phyloP scores from a whole-genome alignment of 2,888 invertebrate genomes.

The Tridacna gigas region DNA sequence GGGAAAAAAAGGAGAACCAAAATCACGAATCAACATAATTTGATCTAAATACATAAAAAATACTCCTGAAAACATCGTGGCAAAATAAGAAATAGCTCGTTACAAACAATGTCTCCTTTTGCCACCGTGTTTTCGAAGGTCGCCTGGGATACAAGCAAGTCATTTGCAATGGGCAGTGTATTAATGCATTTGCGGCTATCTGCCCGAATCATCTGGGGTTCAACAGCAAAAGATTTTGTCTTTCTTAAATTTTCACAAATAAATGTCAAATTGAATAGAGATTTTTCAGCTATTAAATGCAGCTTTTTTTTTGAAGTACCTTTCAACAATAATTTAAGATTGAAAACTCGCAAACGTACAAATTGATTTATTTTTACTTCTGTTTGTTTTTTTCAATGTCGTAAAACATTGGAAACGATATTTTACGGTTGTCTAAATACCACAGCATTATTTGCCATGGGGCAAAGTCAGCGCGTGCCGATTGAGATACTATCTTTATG shows the following conservation, averaged over 20 bases:
- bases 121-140: no score
- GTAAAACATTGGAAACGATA: slow-evolving; percentile 46
- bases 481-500: slow-evolving; percentile 63
- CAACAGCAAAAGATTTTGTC: not conserved
- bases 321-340: slow-evolving; percentile 5
- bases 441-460: slow-evolving; percentile 47
- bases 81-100: no score
- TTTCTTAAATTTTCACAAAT: slow-evolving; percentile 3
- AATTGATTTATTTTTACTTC: slow-evolving; percentile 21
- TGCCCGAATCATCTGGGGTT: not conserved
- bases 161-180: no score
- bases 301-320: not conserved
- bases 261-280: slow-evolving; percentile 17
- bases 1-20: no score
- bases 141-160: no score
- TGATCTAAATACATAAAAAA: no score
- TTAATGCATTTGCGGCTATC: not conserved
- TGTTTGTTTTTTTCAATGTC: slow-evolving; percentile 30
- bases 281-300: not conserved
- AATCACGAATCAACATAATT: no score
- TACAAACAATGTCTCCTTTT: no score
- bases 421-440: slow-evolving; percentile 48
- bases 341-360: slow-evolving; percentile 20
- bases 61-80: no score
- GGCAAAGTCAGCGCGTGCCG: slow-evolving; percentile 57